Conservation (phyloP, 2,797 vertebrate species). For the Coendou prehensilis region DNA sequence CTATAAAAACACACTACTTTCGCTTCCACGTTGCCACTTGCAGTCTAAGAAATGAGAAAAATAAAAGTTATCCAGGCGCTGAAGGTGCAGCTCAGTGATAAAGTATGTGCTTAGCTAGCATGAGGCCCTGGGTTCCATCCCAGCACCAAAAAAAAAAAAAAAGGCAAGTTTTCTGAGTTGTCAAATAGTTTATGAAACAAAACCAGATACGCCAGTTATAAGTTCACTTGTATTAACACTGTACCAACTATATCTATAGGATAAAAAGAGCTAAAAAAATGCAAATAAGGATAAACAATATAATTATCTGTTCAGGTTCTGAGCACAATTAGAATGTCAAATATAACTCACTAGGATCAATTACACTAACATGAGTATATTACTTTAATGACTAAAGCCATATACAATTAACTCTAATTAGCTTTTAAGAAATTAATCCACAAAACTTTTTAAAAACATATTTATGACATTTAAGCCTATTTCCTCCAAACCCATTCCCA, state of each 20-base stretch:
- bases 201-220: slow-evolving; percentile 46
- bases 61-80: not conserved
- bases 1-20: slow-evolving; percentile 99
- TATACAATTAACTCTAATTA: slow-evolving; percentile 54
- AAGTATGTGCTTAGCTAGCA: not conserved
- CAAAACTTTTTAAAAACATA: not conserved
- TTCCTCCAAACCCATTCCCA: slow-evolving; percentile 30
- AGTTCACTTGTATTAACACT: slow-evolving; percentile 42
- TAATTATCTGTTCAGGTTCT: slow-evolving; percentile 31
- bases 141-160: not conserved
- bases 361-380: slow-evolving; percentile 53
- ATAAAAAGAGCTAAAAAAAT: slow-evolving; percentile 56
- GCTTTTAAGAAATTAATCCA: not conserved
- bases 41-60: slow-evolving; percentile 92
- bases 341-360: slow-evolving; percentile 49
- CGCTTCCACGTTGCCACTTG: slow-evolving; percentile 98
- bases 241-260: slow-evolving; percentile 6
- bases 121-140: not conserved
- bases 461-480: slow-evolving; percentile 16
- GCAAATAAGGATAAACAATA: slow-evolving; percentile 52
- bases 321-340: slow-evolving; percentile 53
- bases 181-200: slow-evolving; percentile 69
- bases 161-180: not conserved
- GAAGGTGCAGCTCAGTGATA: not conserved
- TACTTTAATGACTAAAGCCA: slow-evolving; percentile 59